These are phyloP conservation scores for Apolygus lucorum DNA, from an alignment of 1,140 invertebrate species.

Conservation along the genomic window DNA sequence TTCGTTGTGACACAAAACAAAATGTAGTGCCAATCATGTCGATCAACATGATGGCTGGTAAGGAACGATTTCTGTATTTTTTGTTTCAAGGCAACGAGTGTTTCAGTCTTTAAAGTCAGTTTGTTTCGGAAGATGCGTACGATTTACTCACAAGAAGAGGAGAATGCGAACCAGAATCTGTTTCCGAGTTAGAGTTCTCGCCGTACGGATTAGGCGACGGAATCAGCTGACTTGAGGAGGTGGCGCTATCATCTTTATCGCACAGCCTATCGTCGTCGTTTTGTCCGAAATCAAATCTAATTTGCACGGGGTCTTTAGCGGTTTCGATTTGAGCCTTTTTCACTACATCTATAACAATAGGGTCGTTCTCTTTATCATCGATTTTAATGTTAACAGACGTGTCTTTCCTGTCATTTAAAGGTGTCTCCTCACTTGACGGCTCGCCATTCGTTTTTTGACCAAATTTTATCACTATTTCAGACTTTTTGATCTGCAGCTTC, in stretches of 20 bases:
- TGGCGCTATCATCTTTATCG: constrained; percentile 18
- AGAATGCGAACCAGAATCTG: constrained; percentile 31
- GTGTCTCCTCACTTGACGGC: constrained; percentile 17
- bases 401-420: constrained; percentile 19
- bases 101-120: background rate
- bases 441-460: constrained; percentile 27
- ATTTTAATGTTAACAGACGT: constrained; percentile 36
- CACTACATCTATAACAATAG: constrained; percentile 32
- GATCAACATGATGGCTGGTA: background rate
- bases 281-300: constrained; percentile 30
- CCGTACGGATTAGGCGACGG: constrained; percentile 3
- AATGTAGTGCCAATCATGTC: background rate
- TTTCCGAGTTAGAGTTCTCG: constrained; percentile 23
- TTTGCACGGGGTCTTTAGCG: constrained; percentile 32
- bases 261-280: constrained; percentile 24
- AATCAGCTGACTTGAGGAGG: constrained; percentile 5
- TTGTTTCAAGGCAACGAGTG: background rate
- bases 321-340: constrained; percentile 26
- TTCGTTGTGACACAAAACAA: background rate
- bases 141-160: constrained; percentile 30
- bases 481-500: constrained; percentile 37
- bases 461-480: constrained; percentile 37
- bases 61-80: background rate
- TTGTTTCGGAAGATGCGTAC: background rate
- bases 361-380: constrained; percentile 32